These are phyloP conservation scores for Clitarchus hookeri DNA, from an alignment of 2,888 invertebrate species.

Conservation along the genomic window DNA sequence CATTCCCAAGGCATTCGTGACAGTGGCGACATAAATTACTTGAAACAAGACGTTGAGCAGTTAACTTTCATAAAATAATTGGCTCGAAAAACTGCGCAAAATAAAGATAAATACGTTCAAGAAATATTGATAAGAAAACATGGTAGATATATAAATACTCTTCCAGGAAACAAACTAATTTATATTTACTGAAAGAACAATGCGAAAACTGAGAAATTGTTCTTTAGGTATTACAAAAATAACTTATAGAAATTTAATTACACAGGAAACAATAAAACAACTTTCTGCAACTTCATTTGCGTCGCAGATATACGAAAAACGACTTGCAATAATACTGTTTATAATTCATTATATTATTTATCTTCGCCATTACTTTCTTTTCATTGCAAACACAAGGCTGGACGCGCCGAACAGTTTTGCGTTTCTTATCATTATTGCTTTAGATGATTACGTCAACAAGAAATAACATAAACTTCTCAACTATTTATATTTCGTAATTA, in stretches of 20 bases:
- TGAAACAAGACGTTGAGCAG: not conserved
- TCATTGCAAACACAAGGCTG: not conserved
- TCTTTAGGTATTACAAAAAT: not conserved
- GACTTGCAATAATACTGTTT: not conserved
- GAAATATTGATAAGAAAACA: not conserved
- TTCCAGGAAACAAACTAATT: not conserved
- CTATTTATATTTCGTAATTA: not conserved
- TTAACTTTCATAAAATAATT: not conserved
- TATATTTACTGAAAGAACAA: not conserved
- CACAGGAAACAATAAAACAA: not conserved
- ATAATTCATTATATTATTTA: not conserved
- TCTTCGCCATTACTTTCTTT: not conserved
- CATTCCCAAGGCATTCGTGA: not conserved
- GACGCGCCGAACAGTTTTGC: not conserved
- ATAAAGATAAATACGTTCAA: not conserved
- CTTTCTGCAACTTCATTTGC: not conserved
- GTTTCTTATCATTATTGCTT: not conserved
- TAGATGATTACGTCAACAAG: not conserved
- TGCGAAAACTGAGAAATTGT: not conserved
- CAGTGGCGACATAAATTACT: not conserved
- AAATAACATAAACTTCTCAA: not conserved
- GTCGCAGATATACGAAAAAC: not conserved
- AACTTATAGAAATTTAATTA: not conserved
- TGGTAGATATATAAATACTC: not conserved
- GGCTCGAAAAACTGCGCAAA: not conserved